Evolutionary conservation across 2,888 invertebrate genomes (phyloP), one percentile per base, ranked within the genome.

Genomic region (Pyrgus malvae): DNA sequence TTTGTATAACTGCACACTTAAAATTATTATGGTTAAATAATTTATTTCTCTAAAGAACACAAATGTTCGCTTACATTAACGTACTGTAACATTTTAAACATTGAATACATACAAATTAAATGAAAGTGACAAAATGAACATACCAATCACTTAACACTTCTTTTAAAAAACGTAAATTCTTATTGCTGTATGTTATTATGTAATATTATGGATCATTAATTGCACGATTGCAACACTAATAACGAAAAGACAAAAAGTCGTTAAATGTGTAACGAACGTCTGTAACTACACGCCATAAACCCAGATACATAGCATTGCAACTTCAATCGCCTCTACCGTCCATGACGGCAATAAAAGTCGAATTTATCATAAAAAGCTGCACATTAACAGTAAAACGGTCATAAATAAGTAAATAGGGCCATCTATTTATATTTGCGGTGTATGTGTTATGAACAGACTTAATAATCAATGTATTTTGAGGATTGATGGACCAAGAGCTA

Each of bases 321-420:
- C 74, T 71, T 80, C 76, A 76, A 74, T 76, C 73, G 71, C 67
- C 57, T 66, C 62, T 69, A 65, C 69, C 66, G 70, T 60, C 68
- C 68, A 66, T 70, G 64, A 68, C 65, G 63, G 75, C 73, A 77
- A 81, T 87, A 86, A 84, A 81, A 82, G 61, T 62, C 67, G 70
- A 80, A 81, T 82, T 80, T 81, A 86, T 85, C 83, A 85, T 85
- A 84, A 84, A 87, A 88, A 84, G 80, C 83, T 81, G 79, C 82
- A 77, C 80, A 83, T 84, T 78, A 83, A 79, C 74, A 78, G 79
- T 80, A 74, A 79, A 85, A 80, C 78, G 78, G 78, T 75, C 80
- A 72, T 87, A 84, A 87, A 88, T 82, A 83, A 81, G 71, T 81
- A 83, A 85, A 86, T 85, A 81, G 82, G 78, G 82, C 72, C 78